Evolutionary conservation across 2,888 invertebrate species (phyloP).

Genomic region (Hirtodrosophila confusa): DNA sequence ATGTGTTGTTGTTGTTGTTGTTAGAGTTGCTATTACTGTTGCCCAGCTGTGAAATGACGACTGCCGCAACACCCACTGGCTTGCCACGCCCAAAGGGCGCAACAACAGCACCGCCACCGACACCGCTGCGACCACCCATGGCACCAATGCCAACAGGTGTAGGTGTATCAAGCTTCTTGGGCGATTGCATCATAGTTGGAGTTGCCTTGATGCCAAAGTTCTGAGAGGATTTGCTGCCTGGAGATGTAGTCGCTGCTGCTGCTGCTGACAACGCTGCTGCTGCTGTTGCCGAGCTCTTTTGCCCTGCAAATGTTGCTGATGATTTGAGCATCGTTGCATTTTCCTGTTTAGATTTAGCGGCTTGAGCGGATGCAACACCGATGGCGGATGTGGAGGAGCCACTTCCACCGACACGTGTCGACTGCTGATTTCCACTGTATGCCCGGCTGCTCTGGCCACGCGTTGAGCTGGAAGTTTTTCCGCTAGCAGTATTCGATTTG

Average conservation of each 20-base stretch:
- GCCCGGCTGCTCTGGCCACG: constrained; percentile 45
- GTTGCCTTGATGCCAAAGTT: constrained; percentile 83
- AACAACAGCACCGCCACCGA: constrained; percentile 70
- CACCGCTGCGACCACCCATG: constrained; percentile 64
- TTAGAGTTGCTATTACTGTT: constrained; percentile 29
- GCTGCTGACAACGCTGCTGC: background rate
- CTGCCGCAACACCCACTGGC: constrained; percentile 57
- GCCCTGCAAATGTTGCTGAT: constrained; percentile 23
- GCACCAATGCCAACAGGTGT: background rate
- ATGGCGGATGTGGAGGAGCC: constrained; percentile 27
- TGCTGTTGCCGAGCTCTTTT: constrained; percentile 27
- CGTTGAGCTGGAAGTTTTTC: constrained; percentile 42
- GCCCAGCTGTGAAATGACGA: constrained; percentile 62
- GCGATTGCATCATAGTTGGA: constrained; percentile 85
- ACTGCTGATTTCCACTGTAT: constrained; percentile 28
- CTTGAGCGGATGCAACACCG: constrained; percentile 30
- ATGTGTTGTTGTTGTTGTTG: constrained; percentile 73
- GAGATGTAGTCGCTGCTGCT: constrained; percentile 4
- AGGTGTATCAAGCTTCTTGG: constrained; percentile 71
- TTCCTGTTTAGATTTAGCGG: constrained; percentile 48
- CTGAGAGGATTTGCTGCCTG: constrained; percentile 54
- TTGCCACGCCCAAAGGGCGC: constrained; percentile 81
- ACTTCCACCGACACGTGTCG: constrained; percentile 21
- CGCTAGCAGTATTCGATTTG: constrained; percentile 47
- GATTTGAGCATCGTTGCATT: constrained; percentile 36